phyloP scores from a whole-genome alignment of 2,113 vertebrate species.

The Embiotoca jacksoni region DNA sequence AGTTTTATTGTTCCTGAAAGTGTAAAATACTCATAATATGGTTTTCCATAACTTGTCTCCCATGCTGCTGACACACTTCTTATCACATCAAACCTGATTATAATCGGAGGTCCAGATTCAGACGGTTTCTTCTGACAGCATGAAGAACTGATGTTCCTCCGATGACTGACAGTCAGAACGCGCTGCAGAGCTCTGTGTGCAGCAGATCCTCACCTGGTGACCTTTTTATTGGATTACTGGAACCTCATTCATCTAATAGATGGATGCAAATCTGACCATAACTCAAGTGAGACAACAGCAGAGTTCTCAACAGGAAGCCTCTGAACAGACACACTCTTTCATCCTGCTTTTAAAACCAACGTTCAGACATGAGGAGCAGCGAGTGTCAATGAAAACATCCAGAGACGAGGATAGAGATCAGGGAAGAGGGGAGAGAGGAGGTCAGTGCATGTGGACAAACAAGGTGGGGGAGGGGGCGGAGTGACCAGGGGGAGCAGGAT shows the following conservation, averaged over 20 bases:
- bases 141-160: background rate
- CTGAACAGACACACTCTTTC: background rate
- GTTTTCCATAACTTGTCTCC: background rate
- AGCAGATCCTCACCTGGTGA: conserved; percentile 20
- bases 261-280: conserved; percentile 59
- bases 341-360: no score
- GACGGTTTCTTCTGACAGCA: background rate
- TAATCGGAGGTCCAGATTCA: background rate
- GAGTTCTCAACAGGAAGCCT: conserved; percentile 64
- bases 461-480: conserved; percentile 44
- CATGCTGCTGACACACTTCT: background rate
- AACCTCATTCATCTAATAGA: conserved; percentile 74
- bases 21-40: no score
- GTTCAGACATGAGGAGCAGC: no score
- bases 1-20: no score
- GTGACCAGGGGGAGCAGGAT: conserved; percentile 20
- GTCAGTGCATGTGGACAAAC: conserved; percentile 18
- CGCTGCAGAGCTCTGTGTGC: background rate
- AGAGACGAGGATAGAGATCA: background rate
- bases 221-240: conserved; percentile 70
- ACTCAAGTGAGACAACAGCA: conserved; percentile 61
- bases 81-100: background rate
- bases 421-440: background rate
- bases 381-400: background rate
- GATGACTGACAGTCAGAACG: background rate